Conservation (phyloP, 2,888 invertebrate species). For the Ptilodon capucinus region DNA sequence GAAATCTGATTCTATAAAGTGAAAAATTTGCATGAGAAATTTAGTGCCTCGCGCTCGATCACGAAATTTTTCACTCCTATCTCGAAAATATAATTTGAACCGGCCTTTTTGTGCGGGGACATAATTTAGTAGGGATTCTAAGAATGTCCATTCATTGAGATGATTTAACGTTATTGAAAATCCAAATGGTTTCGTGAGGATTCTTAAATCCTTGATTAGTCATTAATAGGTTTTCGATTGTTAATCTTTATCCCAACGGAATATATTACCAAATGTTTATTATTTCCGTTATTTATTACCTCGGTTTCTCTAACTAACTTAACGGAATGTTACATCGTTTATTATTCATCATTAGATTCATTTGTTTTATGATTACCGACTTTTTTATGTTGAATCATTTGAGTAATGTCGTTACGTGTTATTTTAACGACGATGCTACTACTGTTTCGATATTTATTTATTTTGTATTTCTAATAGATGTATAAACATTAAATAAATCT, state of each 20-base stretch:
- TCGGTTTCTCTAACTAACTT: slow-evolving; percentile 27
- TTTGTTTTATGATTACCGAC: slow-evolving; percentile 26
- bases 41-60: slow-evolving; percentile 57
- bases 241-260: slow-evolving; percentile 49
- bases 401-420: slow-evolving; percentile 24
- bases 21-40: slow-evolving; percentile 70
- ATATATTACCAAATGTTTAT: slow-evolving; percentile 37
- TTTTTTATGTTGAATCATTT: slow-evolving; percentile 17
- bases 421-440: slow-evolving; percentile 25
- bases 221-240: slow-evolving; percentile 67
- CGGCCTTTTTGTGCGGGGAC: slow-evolving; percentile 61
- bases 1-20: slow-evolving; percentile 51
- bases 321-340: slow-evolving; percentile 23
- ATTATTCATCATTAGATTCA: slow-evolving; percentile 31
- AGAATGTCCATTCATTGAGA: slow-evolving; percentile 55
- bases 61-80: slow-evolving; percentile 60
- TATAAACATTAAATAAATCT: neutral
- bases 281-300: slow-evolving; percentile 35
- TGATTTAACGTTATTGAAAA: slow-evolving; percentile 69
- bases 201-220: slow-evolving; percentile 63
- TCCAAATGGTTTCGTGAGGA: slow-evolving; percentile 45
- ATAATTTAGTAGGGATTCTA: slow-evolving; percentile 60
- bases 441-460: slow-evolving; percentile 18
- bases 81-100: slow-evolving; percentile 71
- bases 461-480: neutral